Base-by-base conservation (phyloP, 2,797 vertebrate genomes). In the Molothrus ater region DNA sequence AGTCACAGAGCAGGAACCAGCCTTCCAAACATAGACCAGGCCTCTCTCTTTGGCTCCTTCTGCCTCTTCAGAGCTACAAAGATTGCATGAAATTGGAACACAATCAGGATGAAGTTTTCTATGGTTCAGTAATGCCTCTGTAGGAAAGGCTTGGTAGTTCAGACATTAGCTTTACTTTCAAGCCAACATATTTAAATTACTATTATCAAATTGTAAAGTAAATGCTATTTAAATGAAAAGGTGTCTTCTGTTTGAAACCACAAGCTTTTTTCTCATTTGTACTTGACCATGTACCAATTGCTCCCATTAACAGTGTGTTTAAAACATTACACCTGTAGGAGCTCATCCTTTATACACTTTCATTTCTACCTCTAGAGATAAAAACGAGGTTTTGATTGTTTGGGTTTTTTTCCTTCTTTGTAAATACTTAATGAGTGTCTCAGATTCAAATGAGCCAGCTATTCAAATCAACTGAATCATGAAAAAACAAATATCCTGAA, bases 11-110 rank as follows among this genome's bases (percentile, higher is more conserved):
- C 94, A 98, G 80, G 98, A 99, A 97, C 99, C 99, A 95, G 99
- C 98, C 96, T 95, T 98, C 99, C 99, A 99, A 31, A 98, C 96
- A 93, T 99, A 98, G 84, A 99, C 98, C 94, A 98, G 97, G 93
- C 99, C 99, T 97, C 99, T 98, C 91, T 99, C 99, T 95, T 98
- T 98, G 82, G 97, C 96, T 74, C 97, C 94, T 71, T 99, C 98
- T 95, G 98, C 98, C 96, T 98, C 98, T 97, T 98, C 97, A 96
- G 98, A 98, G 96, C 98, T 98, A 92, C 32, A 96, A 76, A 93
- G 28, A 92, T 53, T 45, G 70, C 13, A 95, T 50, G 72, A 76
- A 95, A 45, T 38, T 19, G 54, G 28, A 73, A 70, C 26, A 94
- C 57, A 74, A 64, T 90, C 17, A 85, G 21, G 38, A 70, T 71